phyloP scores from a whole-genome alignment of 1,140 invertebrate genomes.

The Musca vetustissima region DNA sequence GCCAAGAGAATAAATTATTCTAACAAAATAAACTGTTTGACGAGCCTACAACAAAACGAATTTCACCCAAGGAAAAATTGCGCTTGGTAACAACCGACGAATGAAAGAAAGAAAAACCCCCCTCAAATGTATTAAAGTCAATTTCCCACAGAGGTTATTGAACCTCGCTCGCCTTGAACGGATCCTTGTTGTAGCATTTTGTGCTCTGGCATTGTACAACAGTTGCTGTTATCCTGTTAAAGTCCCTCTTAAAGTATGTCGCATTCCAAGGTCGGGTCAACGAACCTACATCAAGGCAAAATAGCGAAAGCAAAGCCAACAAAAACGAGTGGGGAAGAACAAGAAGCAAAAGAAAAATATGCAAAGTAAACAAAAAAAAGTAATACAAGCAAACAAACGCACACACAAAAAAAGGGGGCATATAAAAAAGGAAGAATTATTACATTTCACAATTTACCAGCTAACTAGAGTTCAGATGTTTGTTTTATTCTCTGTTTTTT shows the following conservation, averaged over 20 bases:
- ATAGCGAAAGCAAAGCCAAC: conserved; percentile 5
- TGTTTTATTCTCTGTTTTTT: no score
- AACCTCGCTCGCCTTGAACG: neutral
- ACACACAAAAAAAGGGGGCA: no score
- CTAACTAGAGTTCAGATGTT: no score
- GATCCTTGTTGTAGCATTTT: no score
- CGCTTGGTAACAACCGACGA: neutral
- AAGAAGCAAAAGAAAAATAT: no score
- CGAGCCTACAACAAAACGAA: conserved; percentile 9
- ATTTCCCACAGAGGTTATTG: conserved; percentile 22
- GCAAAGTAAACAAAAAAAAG: no score
- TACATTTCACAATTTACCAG: no score
- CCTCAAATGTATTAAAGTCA: neutral
- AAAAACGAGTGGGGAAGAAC: neutral
- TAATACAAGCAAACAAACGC: no score
- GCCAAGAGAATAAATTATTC: no score
- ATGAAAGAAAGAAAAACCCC: neutral
- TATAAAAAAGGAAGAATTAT: no score
- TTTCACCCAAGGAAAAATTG: neutral
- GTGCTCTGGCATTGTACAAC: neutral
- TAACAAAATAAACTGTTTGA: neutral
- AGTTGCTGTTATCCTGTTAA: neutral
- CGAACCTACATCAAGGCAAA: conserved; percentile 22
- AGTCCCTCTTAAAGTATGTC: conserved; percentile 33
- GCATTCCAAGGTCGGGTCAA: conserved; percentile 49